Evolutionary conservation across 2,797 vertebrate species (phyloP), one percentile per base, ranked within the genome.

Genomic region (Chaunax sp.): DNA sequence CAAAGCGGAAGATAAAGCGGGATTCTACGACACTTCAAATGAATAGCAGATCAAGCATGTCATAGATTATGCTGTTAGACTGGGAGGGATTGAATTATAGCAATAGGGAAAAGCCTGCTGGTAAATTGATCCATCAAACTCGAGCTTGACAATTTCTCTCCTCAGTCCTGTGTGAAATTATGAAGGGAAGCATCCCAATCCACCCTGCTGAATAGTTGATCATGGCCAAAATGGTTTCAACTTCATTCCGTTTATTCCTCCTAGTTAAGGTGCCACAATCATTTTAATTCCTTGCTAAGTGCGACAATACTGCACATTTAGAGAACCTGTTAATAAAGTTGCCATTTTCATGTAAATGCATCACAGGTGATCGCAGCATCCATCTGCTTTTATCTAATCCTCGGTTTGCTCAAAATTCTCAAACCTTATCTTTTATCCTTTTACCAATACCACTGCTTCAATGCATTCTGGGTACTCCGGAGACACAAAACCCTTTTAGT

Each of bases 61-160:
- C 89, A 81, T 77, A 92, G 90, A 92, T 93, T 91, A 93, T 73
- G 73, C 89, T 54, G 69, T 86, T 82, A 77, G 85, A 88, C 89
- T 84, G 86, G 66, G 86, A 86, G 89, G 84, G 90, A 91, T 90
- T 90, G 89, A 87, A 87, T 86, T 83, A 88, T 77, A 78, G 87
- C 72, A 53, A 79, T 86, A 75, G 82, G n/a, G 85, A 84, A 81
- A 84, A 87, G 81, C 82, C 77, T 80, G 88, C 86, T 83, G 72
- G 72, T 77, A 92, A 94, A 94, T 95, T 93, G 90, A 94, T 91
- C 92, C 85, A 93, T 94, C 93, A 94, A 90, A 84, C 80, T 70
- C 57, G 7, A 69, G 78, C 82, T 87, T 92, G 89, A 93, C 88
- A 87, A 85, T 86, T 89, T 86, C 73, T 79, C 76, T 65, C 86